Conservation (phyloP, 1,140 invertebrate species). For the Dryas iulia region DNA sequence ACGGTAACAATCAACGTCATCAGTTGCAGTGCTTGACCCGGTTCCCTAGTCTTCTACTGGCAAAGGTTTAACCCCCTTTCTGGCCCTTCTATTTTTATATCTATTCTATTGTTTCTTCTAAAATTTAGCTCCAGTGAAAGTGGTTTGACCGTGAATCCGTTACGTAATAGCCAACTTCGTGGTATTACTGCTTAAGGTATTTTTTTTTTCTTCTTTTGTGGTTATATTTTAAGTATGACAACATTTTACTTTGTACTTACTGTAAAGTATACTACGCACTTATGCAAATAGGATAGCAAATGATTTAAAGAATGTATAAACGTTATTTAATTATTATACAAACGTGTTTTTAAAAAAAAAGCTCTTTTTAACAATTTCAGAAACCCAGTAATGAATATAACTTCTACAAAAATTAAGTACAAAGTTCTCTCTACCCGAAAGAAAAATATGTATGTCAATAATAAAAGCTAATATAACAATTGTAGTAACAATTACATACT, state of each 20-base stretch:
- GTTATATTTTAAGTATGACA: not conserved
- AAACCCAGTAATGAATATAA: no score
- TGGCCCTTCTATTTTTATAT: slow-evolving; percentile 11
- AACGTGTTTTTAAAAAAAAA: no score
- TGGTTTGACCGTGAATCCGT: not conserved
- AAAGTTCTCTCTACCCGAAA: no score
- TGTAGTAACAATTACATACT: no score
- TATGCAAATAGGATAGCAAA: no score
- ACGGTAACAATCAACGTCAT: slow-evolving; percentile 21
- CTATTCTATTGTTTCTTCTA: slow-evolving; percentile 7
- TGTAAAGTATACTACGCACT: no score
- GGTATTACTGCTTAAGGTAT: not conserved
- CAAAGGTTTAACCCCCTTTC: slow-evolving; percentile 11
- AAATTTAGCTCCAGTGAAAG: not conserved
- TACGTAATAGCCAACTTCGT: not conserved
- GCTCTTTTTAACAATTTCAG: no score
- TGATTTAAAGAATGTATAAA: no score
- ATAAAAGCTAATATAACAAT: no score
- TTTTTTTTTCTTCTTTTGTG: not conserved
- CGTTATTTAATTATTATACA: no score
- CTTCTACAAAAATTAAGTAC: no score
- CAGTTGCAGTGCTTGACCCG: slow-evolving; percentile 17
- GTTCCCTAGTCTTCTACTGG: slow-evolving; percentile 7
- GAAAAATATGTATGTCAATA: no score
- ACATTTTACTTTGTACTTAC: not conserved